Evolutionary conservation across 1,140 invertebrate genomes (phyloP).

Genomic region (Latrodectus geometricus): DNA sequence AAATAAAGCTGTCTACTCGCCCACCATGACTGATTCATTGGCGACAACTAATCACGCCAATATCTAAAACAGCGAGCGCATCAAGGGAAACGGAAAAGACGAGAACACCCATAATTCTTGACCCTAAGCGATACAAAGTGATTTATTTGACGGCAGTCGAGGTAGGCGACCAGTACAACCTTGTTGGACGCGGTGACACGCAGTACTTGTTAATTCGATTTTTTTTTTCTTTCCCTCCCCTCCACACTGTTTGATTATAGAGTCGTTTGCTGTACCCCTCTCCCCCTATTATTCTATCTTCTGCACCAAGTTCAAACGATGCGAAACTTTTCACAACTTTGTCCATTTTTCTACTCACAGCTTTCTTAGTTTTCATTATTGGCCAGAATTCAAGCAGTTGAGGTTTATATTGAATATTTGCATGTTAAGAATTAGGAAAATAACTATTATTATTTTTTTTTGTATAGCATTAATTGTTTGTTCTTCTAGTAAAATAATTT

Average conservation of each 20-base stretch:
- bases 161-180: conserved; percentile 29
- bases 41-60: conserved; percentile 29
- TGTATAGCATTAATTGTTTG: too few species aligned
- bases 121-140: conserved; percentile 51
- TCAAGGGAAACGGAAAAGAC: conserved; percentile 44
- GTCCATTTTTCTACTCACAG: too few species aligned
- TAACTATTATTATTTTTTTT: too few species aligned
- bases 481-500: too few species aligned
- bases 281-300: not conserved
- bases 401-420: too few species aligned
- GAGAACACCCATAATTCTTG: conserved; percentile 45
- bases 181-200: conserved; percentile 46
- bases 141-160: conserved; percentile 48
- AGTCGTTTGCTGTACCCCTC: not conserved
- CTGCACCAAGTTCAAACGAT: too few species aligned
- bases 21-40: not conserved
- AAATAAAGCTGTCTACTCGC: too few species aligned
- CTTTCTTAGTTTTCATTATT: too few species aligned
- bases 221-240: not conserved
- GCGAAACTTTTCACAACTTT: too few species aligned
- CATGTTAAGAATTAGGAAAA: too few species aligned
- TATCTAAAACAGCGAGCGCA: conserved; percentile 16
- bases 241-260: not conserved
- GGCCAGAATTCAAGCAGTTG: too few species aligned
- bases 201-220: conserved; percentile 41